Conservation (phyloP, 2,797 vertebrate species). For the Chelmon rostratus region DNA sequence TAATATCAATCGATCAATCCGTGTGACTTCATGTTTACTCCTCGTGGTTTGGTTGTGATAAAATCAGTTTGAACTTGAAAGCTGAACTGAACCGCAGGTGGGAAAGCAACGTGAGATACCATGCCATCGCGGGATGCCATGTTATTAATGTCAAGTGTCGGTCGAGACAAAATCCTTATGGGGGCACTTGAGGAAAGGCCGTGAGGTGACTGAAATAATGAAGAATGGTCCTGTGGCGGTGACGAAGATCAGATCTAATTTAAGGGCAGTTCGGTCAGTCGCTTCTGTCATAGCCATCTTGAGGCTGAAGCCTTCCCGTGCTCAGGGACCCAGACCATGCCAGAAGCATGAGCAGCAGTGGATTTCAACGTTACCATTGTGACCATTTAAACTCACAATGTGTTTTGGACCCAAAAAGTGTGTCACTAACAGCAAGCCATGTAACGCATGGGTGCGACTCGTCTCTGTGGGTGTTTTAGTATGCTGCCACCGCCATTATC, state of each 20-base stretch:
- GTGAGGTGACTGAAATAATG: background rate
- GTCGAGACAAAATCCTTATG: background rate
- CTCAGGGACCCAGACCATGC: background rate
- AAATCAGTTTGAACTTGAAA: too few relatives aligned
- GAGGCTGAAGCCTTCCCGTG: background rate
- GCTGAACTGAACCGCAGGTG: background rate
- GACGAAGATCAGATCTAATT: background rate
- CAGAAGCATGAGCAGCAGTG: background rate
- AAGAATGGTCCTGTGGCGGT: background rate
- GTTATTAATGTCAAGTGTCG: background rate
- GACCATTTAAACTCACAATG: slow-evolving; percentile 9
- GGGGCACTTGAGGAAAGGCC: background rate
- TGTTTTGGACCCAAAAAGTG: slow-evolving; percentile 10
- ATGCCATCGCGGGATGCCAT: background rate
- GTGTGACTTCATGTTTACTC: too few relatives aligned
- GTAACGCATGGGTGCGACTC: background rate
- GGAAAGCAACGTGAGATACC: background rate
- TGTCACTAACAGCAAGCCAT: background rate
- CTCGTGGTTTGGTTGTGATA: too few relatives aligned
- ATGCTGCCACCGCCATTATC: slow-evolving; percentile 30
- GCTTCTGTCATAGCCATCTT: background rate
- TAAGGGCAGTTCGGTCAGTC: background rate
- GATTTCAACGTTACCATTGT: background rate
- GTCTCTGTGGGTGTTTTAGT: slow-evolving; percentile 25
- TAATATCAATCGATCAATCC: too few relatives aligned